Percentiles rank a stretch among this genome's conserved stretches.
Conservation (phyloP, 37 sponge, comb jelly and placozoan species). For the Amphimedon queenslandica region DNA sequence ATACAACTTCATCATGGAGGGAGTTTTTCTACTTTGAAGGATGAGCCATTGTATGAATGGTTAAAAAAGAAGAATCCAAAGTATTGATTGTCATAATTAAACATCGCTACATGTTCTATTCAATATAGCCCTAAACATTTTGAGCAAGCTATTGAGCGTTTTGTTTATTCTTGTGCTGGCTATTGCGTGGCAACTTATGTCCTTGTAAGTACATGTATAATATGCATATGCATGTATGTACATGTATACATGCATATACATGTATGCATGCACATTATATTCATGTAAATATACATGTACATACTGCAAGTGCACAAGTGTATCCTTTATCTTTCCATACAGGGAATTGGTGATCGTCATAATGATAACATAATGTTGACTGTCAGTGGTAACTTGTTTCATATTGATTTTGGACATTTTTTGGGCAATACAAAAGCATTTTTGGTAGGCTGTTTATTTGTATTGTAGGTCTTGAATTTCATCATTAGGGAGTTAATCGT, state of each 20-base stretch:
- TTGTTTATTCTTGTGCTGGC: slow-evolving; percentile 91
- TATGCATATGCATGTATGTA: no score
- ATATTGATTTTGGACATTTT: slow-evolving; percentile 99
- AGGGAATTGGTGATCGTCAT: slow-evolving; percentile 95
- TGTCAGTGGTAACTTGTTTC: slow-evolving; percentile 86
- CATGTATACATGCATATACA: neutral
- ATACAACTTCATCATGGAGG: slow-evolving; percentile 76
- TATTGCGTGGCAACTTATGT: slow-evolving; percentile 95
- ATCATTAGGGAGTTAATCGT: slow-evolving; percentile 62
- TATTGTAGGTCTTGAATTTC: neutral
- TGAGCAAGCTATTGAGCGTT: slow-evolving; percentile 66
- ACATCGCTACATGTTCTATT: neutral
- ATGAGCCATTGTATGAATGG: slow-evolving; percentile 78
- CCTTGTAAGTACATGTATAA: slow-evolving; percentile 69
- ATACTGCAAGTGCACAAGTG: no score
- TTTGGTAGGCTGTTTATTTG: slow-evolving; percentile 18
- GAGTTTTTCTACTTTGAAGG: slow-evolving; percentile 68
- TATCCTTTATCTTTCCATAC: neutral
- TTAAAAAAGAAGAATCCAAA: slow-evolving; percentile 73
- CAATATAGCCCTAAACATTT: slow-evolving; percentile 34
- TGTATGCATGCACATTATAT: neutral
- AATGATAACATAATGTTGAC: slow-evolving; percentile 97
- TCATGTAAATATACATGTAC: neutral
- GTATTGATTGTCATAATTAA: slow-evolving; percentile 22
- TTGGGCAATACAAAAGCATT: slow-evolving; percentile 87